Conservation (phyloP, 2,888 invertebrate species). For the Hirtodrosophila histrioides region DNA sequence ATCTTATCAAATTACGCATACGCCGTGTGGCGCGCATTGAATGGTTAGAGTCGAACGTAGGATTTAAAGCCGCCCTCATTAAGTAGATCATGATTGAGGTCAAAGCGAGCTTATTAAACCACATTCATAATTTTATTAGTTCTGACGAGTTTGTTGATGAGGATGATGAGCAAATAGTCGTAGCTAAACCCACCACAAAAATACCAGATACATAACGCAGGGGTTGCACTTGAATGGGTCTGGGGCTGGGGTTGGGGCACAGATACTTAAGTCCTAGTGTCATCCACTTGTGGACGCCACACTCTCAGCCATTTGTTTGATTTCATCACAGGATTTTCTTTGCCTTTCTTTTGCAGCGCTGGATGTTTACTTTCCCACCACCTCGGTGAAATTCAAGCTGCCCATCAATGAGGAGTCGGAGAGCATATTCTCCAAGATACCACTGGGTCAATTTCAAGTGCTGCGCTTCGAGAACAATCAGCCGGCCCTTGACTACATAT, state of each 20-base stretch:
- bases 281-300: conserved; percentile 57
- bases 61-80: conserved; percentile 32
- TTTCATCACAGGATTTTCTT: conserved; percentile 8
- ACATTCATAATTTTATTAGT: conserved; percentile 68
- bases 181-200: conserved; percentile 30
- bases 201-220: conserved; percentile 5
- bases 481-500: conserved; percentile 74
- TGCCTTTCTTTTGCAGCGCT: conserved; percentile 65
- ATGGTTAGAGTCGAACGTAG: conserved; percentile 9
- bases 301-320: conserved; percentile 9
- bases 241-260: neutral
- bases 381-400: conserved; percentile 81
- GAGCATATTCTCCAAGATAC: conserved; percentile 82
- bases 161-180: conserved; percentile 47
- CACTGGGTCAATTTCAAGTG: conserved; percentile 83
- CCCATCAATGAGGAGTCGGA: conserved; percentile 82
- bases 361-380: conserved; percentile 83
- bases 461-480: conserved; percentile 72
- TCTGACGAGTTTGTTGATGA: conserved; percentile 39
- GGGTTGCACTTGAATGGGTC: conserved; percentile 30
- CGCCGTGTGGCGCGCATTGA: conserved; percentile 47
- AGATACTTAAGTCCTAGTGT: conserved; percentile 18
- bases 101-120: conserved; percentile 68
- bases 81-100: conserved; percentile 52
- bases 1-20: conserved; percentile 78